phyloP scores from a whole-genome alignment of 2,113 vertebrate species.

The Mixornis gularis region DNA sequence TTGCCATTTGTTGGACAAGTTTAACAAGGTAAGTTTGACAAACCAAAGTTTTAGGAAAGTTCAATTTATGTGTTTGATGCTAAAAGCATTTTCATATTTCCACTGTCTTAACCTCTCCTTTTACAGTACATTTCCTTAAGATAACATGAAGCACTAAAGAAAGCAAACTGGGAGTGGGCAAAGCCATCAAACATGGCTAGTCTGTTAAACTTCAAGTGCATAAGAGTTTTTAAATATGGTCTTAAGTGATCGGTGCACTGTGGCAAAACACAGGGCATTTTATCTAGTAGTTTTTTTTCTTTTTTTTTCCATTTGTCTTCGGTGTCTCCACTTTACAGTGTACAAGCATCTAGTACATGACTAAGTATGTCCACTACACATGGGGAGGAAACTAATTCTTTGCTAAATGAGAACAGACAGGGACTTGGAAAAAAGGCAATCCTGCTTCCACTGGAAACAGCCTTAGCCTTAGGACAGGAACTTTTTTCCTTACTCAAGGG shows the following conservation, averaged over 20 bases:
- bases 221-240: not conserved
- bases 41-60: not conserved
- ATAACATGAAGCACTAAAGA: not conserved
- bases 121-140: not conserved
- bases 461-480: not conserved
- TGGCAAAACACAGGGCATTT: not conserved
- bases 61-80: not conserved
- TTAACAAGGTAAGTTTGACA: not conserved
- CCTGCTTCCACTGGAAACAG: not conserved
- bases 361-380: not conserved
- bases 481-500: not conserved
- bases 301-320: not conserved
- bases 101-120: not conserved
- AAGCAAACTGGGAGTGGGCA: not conserved
- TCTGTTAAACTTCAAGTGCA: rapidly evolving
- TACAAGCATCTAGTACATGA: not conserved
- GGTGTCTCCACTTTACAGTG: not conserved
- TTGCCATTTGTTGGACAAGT: not conserved
- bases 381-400: not conserved
- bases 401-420: not conserved
- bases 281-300: not conserved
- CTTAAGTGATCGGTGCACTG: not conserved
- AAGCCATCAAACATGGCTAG: rapidly evolving
- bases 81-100: not conserved
- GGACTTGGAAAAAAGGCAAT: not conserved